Evolutionary conservation across 2,888 invertebrate species (phyloP), one percentile per base, ranked within the genome.

Genomic region (Hermaeophaga mercurialis): DNA sequence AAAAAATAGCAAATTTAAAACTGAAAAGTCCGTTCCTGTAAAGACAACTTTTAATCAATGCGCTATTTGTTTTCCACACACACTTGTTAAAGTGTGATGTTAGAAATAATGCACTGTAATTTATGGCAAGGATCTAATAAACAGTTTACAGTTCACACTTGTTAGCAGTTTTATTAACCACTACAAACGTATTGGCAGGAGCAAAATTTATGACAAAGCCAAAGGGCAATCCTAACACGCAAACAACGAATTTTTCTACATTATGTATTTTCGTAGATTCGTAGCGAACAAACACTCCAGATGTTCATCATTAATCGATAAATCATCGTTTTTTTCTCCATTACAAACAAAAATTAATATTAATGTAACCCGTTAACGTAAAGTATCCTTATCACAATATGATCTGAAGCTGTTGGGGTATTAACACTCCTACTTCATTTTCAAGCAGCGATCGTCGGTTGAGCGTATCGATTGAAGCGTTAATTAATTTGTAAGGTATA

Each of bases 401-500:
- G 36, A 55, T 48, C 48, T 49, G 43, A 55, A 41, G 28, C 36
- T 28, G 54, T 43, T 34, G 24, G 14, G 48, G 41, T 44, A 55
- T 41, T 22, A 41, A 19, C 34, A 44, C 48, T 55, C 55, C 55
- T 48, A 54, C 54, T 36, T 54, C 43, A 43, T 33, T 41, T 54
- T 34, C 47, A 14, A 41, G 28, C 39, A 24, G 18, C 9, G 43
- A 31, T 43, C 50, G 43, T 43, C 49, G 9, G 31, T 24, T 46
- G 43, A 49, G 26, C 48, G 36, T 44, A 43, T 43, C 48, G 48
- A 15, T 17, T 28, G 18, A 19, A 44, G 28, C 41, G 34, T 48
- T 48, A 55, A 55, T 55, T 48, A 48, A 55, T 55, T 55, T 55
- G 55, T 55, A 28, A 55, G 43, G 43, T 44, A 26, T 43, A 44